Conservation (phyloP, 2,113 vertebrate genomes). For the Elephantulus edwardii region DNA sequence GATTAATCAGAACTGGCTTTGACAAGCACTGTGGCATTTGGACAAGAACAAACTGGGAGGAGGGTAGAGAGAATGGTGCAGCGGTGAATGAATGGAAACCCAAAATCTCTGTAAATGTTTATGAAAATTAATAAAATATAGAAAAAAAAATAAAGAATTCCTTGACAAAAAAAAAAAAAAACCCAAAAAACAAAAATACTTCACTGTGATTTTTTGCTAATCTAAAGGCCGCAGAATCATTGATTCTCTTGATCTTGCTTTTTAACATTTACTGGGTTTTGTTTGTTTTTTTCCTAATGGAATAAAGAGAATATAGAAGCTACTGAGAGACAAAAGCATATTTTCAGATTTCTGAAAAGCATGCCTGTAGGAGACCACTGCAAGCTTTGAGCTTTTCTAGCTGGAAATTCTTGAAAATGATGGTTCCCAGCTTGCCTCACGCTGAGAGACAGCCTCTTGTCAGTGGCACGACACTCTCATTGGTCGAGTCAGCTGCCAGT, state of each 20-base stretch:
- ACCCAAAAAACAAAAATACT: background rate
- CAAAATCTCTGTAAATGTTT: no score
- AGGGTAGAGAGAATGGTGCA: no score
- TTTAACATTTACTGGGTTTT: no score
- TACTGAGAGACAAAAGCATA: background rate
- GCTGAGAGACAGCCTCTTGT: background rate
- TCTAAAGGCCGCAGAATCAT: background rate
- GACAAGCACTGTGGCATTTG: no score
- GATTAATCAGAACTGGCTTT: no score
- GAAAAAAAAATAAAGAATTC: no score
- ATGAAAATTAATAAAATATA: no score
- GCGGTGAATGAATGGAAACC: no score
- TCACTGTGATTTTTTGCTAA: background rate
- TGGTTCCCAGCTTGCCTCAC: background rate
- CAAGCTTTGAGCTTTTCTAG: background rate
- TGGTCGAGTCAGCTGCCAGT: background rate
- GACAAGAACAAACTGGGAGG: no score
- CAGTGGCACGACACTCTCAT: background rate
- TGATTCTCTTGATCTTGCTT: background rate
- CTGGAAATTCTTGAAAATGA: conserved; percentile 20
- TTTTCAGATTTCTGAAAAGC: background rate
- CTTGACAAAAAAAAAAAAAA: no score
- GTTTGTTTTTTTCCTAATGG: background rate
- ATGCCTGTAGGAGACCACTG: background rate
- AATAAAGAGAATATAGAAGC: background rate